phyloP scores from a whole-genome alignment of 2,888 invertebrate species.

The Leucophenga montana region DNA sequence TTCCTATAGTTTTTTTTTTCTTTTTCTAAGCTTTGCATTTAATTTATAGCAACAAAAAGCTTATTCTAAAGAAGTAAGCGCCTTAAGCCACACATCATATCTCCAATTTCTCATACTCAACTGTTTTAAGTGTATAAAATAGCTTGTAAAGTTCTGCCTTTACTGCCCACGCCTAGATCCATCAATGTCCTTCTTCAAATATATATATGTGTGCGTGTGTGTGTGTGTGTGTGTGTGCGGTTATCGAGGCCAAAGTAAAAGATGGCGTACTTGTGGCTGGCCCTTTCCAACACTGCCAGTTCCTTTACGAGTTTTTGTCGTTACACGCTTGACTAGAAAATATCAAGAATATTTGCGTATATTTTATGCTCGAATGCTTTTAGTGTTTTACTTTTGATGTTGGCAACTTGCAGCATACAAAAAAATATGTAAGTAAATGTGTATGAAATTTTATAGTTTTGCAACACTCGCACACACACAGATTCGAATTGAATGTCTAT shows the following conservation, averaged over 20 bases:
- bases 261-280: conserved; percentile 24
- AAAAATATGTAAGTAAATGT: conserved; percentile 1
- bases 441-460: not conserved
- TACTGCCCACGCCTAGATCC: too few species aligned
- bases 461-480: too few species aligned
- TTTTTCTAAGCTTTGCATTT: conserved; percentile 58
- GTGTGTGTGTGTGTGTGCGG: too few species aligned
- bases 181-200: too few species aligned
- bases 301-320: conserved; percentile 29
- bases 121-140: conserved; percentile 10
- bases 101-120: not conserved
- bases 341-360: conserved; percentile 45
- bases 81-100: conserved; percentile 8
- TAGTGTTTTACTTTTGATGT: conserved; percentile 60
- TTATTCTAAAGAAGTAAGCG: conserved; percentile 12
- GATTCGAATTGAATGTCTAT: not conserved
- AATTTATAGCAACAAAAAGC: conserved; percentile 49
- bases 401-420: conserved; percentile 34
- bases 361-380: conserved; percentile 60
- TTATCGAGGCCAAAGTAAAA: not conserved
- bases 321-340: conserved; percentile 13
- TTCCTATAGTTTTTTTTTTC: conserved; percentile 48
- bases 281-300: conserved; percentile 37
- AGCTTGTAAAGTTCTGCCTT: conserved; percentile 20
- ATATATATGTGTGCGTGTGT: too few species aligned